A percentile compares a stretch with the other conserved stretches of the same genome.
Conservation (phyloP, 2,113 vertebrate species). For the Ciconia maguari region DNA sequence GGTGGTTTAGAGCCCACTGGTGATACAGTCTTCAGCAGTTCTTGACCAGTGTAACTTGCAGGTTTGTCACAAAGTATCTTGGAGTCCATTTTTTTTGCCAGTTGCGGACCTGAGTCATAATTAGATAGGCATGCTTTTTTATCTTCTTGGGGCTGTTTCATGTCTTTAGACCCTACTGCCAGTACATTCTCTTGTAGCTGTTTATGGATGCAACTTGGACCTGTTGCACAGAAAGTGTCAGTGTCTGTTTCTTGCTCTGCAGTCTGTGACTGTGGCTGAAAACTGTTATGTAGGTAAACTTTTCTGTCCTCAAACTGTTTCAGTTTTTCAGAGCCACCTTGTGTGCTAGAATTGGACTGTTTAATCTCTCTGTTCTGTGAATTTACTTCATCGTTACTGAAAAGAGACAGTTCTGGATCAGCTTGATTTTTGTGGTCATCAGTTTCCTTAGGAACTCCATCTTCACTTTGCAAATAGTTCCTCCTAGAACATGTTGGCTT, state of each 20-base stretch:
- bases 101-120: neutral
- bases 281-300: neutral
- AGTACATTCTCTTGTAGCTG: neutral
- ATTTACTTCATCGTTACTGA: neutral
- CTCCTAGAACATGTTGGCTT: neutral
- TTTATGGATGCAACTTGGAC: slow-evolving; percentile 5
- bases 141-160: neutral
- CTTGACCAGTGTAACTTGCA: neutral
- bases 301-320: neutral
- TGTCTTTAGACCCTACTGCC: neutral
- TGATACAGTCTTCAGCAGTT: neutral
- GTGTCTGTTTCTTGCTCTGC: neutral
- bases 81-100: neutral
- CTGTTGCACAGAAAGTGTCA: neutral
- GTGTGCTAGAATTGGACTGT: neutral
- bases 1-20: neutral
- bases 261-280: neutral
- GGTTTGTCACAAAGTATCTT: neutral
- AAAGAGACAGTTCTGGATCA: neutral
- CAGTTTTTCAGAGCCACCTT: neutral
- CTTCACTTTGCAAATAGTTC: neutral
- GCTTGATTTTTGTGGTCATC: neutral
- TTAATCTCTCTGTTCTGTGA: neutral
- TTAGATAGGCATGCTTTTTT: neutral
- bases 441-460: neutral